These are phyloP conservation scores for Caenorhabditis sp. DNA, from an alignment of 2,888 invertebrate genomes.

Conservation along the genomic window DNA sequence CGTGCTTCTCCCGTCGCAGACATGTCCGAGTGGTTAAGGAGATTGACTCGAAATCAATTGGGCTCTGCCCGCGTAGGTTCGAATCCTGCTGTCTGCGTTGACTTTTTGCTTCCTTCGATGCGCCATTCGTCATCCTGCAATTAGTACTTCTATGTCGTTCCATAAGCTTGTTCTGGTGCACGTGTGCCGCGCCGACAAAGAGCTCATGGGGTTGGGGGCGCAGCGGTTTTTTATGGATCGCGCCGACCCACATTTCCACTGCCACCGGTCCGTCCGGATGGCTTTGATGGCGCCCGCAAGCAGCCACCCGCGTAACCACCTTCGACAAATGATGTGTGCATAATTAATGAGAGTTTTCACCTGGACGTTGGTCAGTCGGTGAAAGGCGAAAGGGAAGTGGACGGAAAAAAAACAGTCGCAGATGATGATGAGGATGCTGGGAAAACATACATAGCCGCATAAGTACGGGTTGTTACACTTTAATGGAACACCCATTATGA, in stretches of 20 bases:
- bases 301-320: conserved; percentile 42
- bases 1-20: conserved; percentile 58
- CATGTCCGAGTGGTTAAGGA: conserved; percentile 76
- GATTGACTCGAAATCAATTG: conserved; percentile 76
- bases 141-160: conserved; percentile 18
- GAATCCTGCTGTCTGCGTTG: conserved; percentile 72
- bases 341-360: conserved; percentile 60
- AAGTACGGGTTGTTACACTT: conserved; percentile 37
- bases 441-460: conserved; percentile 42
- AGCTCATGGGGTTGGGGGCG: not conserved
- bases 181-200: conserved; percentile 57
- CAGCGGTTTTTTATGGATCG: conserved; percentile 51
- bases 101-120: conserved; percentile 12
- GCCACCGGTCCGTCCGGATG: conserved; percentile 16
- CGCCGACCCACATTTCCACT: conserved; percentile 38
- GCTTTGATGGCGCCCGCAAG: conserved; percentile 32
- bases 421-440: conserved; percentile 20
- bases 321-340: conserved; percentile 68
- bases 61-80: conserved; percentile 75
- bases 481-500: conserved; percentile 19
- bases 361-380: conserved; percentile 12
- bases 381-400: conserved; percentile 4
- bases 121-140: conserved; percentile 15
- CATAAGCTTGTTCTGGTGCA: conserved; percentile 48
- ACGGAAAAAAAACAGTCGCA: not conserved